Base-by-base conservation (phyloP, 2,797 vertebrate species). In the Calcarius lapponicus region DNA sequence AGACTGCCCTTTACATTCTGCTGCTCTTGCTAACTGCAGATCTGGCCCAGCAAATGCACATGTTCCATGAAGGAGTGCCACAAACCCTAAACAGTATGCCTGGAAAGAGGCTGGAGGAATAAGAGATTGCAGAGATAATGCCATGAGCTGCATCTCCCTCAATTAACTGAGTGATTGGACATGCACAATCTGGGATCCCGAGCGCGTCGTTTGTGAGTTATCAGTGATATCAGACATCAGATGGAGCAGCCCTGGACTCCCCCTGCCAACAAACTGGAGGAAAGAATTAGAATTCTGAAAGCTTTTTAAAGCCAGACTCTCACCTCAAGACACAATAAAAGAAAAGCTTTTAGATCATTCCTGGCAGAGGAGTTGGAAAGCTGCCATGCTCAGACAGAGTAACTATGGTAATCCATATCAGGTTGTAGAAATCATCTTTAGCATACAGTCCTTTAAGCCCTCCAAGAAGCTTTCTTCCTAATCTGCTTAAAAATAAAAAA, bases 311-410 rank as follows among this genome's bases (percentile, higher is more conserved):
- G 74, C 66, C 89, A 96, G 86, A 50, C 82, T 97, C 96, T 91
- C 96, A 91, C 83, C 90, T 75, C 95, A 92, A 96, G 86, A 95
- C 92, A 95, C 92, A 97, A 96, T 96, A 95, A 95, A 96, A 97
- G 89, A 92, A 95, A 96, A 96, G 92, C 96, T 97, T 96, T 97
- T 96, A 97, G 94, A 96, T 97, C 96, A 93, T 95, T 95, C 91
- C 73, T 97, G 90, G 94, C 96, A 97, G 91, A 97, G 90, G 74
- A 91, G 43, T 69, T 96, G 93, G 94, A 97, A 97, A 93, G 92
- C 83, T 95, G 91, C 89, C 94, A 91, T 25, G 69, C 82, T 95
- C 83, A 71, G 72, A 82, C 74, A 70, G 89, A 87, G 86, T 86
- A 93, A 88, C 92, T 96, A 93, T 84, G 89, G 88, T 91, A 97